Conservation (phyloP, 1,140 invertebrate genomes). For the Radopholus similis region DNA sequence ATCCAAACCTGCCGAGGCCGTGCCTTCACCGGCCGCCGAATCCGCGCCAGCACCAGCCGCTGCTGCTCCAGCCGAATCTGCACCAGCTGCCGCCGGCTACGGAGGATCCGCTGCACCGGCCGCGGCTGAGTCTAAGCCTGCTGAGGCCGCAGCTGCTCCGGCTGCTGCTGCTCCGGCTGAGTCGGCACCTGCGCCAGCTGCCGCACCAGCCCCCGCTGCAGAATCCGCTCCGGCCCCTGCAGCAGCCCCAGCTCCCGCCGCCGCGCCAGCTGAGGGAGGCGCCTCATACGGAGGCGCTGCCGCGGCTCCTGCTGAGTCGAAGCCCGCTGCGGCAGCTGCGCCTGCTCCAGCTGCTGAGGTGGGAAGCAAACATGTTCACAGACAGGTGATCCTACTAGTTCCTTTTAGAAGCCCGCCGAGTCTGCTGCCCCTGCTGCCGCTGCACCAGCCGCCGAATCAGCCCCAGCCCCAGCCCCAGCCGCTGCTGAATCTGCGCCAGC, state of each 20-base stretch:
- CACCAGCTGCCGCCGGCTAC: background rate
- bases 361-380: too few species aligned
- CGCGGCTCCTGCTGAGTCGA: background rate
- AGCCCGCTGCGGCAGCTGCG: background rate
- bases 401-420: too few species aligned
- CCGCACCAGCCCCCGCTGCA: background rate
- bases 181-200: background rate
- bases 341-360: constrained; percentile 1
- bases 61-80: background rate
- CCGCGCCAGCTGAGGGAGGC: background rate
- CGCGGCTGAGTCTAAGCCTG: background rate
- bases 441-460: background rate
- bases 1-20: background rate
- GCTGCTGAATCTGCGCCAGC: background rate
- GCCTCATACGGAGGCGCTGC: background rate
- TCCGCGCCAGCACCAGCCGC: background rate
- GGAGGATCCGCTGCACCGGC: background rate
- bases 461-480: background rate
- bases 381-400: too few species aligned
- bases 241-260: background rate
- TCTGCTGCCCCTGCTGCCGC: background rate
- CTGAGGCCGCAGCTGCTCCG: background rate
- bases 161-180: background rate
- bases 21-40: background rate
- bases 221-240: background rate